Base-by-base conservation (phyloP, 2,797 vertebrate species). In the Pseudochirops cupreus region DNA sequence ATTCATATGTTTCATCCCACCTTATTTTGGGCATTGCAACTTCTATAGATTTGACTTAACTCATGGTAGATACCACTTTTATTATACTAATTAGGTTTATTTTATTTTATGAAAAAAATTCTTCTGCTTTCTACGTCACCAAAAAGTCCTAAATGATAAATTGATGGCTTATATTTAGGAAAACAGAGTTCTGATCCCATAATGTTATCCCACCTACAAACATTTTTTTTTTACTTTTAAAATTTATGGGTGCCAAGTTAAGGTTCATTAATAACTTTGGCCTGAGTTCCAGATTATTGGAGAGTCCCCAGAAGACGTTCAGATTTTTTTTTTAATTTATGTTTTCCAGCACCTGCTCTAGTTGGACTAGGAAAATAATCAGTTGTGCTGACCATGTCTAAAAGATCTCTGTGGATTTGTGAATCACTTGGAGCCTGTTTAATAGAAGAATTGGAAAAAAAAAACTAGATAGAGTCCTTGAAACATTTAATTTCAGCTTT, bases 211-310 rank as follows among this genome's bases (percentile, higher is more conserved):
- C 28, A 92, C 95, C 52, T 55, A 28, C 12, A 94, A 92, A 39
- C 1, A 92, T 93, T 92, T 96, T 94, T 91, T 95, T 94, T 92
- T 96, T 91, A 62, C 87, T 56, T 56, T 56, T 95, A 96, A 58
- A 94, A 94, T 2, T 67, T 26, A 58, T 90, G 46, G 57, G 10
- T 67, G 62, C 97, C 55, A 82, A 33, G 33, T 55, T 96, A 58
- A 94, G 16, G 29, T 16, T 97, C 29, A 92, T 93, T 96, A 94
- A 57, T 56, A 92, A 94, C 57, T 54, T 21, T 91, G 91, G 33
- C 4, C 13, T 93, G 9, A 96, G 6, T 96, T 97, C 18, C 57
- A 94, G 91, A 0, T 46, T 97, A 74, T 95, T 55, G 39, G 33
- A 96, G 96, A 95, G 11, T 92, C 28, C 95, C 7, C 39, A 92